Percentiles rank a stretch among this genome's conserved stretches.
Evolutionary conservation across 1,140 invertebrate genomes (phyloP).

Genomic region (Aethina tumida): DNA sequence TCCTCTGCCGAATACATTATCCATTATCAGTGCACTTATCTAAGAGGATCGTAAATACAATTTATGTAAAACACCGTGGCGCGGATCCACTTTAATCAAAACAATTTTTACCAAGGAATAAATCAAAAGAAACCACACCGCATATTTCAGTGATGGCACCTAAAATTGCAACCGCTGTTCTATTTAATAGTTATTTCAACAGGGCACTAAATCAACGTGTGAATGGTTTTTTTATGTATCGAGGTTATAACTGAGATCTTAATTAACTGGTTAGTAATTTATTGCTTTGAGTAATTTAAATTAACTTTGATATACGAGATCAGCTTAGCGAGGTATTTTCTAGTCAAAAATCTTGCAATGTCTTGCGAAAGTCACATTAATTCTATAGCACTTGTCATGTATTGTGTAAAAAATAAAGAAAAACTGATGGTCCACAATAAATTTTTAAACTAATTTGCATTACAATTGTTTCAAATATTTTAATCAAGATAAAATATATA

Average conservation of each 20-base stretch:
- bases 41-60: slow-evolving; percentile 17
- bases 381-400: too few species aligned
- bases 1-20: slow-evolving; percentile 12
- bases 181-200: slow-evolving; percentile 22
- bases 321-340: too few species aligned
- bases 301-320: too few species aligned
- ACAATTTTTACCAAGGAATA: slow-evolving; percentile 15
- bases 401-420: too few species aligned
- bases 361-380: too few species aligned
- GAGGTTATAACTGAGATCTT: slow-evolving; percentile 12
- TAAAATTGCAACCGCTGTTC: slow-evolving; percentile 22
- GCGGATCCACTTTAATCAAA: slow-evolving; percentile 18
- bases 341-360: too few species aligned
- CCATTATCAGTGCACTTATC: slow-evolving; percentile 10
- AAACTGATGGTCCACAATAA: too few species aligned
- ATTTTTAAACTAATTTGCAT: too few species aligned
- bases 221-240: slow-evolving; percentile 13
- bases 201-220: slow-evolving; percentile 17
- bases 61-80: slow-evolving; percentile 13
- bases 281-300: slow-evolving; percentile 14
- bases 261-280: slow-evolving; percentile 18
- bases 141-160: slow-evolving; percentile 16
- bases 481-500: too few species aligned
- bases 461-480: too few species aligned
- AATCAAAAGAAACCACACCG: slow-evolving; percentile 7